Base-by-base conservation (phyloP, 2,113 vertebrate genomes). In the Pteruthius melanotis region DNA sequence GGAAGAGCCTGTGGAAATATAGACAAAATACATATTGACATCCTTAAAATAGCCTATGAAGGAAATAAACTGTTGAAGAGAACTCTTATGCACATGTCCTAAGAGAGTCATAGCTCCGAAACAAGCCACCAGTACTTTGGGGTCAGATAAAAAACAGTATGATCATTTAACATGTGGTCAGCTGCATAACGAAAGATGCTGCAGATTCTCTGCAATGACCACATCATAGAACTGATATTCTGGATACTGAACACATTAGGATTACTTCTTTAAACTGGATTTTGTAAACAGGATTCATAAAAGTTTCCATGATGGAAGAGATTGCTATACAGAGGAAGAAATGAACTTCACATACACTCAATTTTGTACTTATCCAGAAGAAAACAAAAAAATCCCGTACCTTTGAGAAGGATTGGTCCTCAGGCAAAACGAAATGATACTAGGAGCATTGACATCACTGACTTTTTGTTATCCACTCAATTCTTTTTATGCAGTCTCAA, bases 11-110 rank as follows among this genome's bases (percentile, higher is more conserved):
- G 76, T 92, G 53, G 87, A 94, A 95, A 78, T 56, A 84, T 2
- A 87, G 56, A 68, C 19, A 40, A 94, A 78, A 77, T 89, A 78
- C 44, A 27, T 75, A 82, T 37, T 91, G 85, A 33, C 22, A 75
- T 89, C 39, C 39, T 83, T 89, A 89, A 92, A 94, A 95, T n/a
- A 63, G 37, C n/a, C 77, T 75, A 37, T 71, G 87, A 91, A 92
- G 94, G 56, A 87, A 88, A 87, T 57, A 90, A 95, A 59, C 33
- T 59, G n/a, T 57, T 78, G 40, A 89, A 79, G 26, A 91, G 26
- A 93, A 45, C 47, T 40, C 44, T 84, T 82, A 79, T 18, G 44
- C 53, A 71, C 44, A 39, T 37, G 31, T 68, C 37, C 65, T 81
- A 72, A 75, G n/a, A 42, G 40, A 89, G 14, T 49, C 56, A 80